phyloP scores from a whole-genome alignment of 2,113 vertebrate genomes.

The Scolopax mira region DNA sequence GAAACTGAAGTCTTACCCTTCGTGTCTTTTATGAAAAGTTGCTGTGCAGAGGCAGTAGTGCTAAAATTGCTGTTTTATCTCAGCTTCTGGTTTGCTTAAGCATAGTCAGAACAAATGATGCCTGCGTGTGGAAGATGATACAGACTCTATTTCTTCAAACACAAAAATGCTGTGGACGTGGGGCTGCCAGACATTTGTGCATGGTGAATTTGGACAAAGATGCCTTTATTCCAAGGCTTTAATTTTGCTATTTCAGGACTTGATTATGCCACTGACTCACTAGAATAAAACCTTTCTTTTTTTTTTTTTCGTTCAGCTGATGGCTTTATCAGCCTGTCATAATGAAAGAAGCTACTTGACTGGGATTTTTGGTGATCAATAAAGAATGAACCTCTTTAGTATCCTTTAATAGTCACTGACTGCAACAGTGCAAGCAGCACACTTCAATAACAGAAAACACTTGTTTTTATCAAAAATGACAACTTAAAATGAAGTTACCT shows the following conservation, averaged over 20 bases:
- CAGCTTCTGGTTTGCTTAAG: not conserved
- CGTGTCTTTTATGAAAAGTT: not conserved
- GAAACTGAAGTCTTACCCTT: not conserved
- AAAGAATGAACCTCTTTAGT: not conserved
- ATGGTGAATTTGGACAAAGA: not conserved
- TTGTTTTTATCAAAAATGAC: not conserved
- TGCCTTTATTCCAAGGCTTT: not conserved
- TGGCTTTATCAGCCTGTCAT: not conserved
- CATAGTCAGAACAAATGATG: not conserved
- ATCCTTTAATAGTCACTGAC: not conserved
- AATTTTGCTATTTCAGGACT: not conserved
- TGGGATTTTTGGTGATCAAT: not conserved
- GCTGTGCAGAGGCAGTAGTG: not conserved
- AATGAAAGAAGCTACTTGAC: not conserved
- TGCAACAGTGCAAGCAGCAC: not conserved
- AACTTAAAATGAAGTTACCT: conserved; percentile 63
- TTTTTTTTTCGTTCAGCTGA: not conserved
- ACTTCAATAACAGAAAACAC: not conserved
- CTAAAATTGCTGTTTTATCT: not conserved
- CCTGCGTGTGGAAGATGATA: not conserved
- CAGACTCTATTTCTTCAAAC: not conserved
- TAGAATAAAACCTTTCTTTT: not conserved
- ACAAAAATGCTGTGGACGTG: not conserved
- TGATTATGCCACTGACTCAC: not conserved
- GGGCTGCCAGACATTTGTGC: not conserved